Percentiles rank a stretch among this genome's conserved stretches.
These are phyloP conservation scores for Drosophila rubida DNA, from an alignment of 2,888 invertebrate genomes.

Conservation along the genomic window DNA sequence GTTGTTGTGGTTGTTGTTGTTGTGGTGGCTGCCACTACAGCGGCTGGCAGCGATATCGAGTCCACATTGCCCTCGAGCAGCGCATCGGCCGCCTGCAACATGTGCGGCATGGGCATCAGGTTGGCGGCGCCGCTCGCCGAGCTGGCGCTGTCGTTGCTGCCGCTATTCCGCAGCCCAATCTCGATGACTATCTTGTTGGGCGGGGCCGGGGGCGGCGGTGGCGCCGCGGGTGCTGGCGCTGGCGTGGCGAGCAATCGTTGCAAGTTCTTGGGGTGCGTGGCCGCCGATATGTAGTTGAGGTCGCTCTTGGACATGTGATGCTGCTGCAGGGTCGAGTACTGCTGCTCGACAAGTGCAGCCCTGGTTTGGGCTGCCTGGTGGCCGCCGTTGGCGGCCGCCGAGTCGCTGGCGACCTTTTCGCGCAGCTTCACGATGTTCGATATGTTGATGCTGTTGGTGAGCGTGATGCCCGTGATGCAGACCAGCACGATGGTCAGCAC, in stretches of 20 bases:
- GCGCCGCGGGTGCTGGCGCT: constrained; percentile 20
- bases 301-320: constrained; percentile 82
- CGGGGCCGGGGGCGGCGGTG: constrained; percentile 31
- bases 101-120: constrained; percentile 55
- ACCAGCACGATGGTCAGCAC: constrained; percentile 86
- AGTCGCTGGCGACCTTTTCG: constrained; percentile 84
- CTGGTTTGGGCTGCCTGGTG: constrained; percentile 82
- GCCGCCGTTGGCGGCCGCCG: constrained; percentile 83
- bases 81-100: constrained; percentile 73
- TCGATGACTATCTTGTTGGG: constrained; percentile 83
- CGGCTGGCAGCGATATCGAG: constrained; percentile 82
- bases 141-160: constrained; percentile 5
- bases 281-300: constrained; percentile 82
- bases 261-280: constrained; percentile 83
- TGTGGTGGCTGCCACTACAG: constrained; percentile 61
- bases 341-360: constrained; percentile 83
- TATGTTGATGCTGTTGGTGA: constrained; percentile 85
- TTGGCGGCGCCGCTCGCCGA: constrained; percentile 17
- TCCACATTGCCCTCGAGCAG: constrained; percentile 82
- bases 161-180: constrained; percentile 73
- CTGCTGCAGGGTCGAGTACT: constrained; percentile 82
- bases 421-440: constrained; percentile 84
- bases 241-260: constrained; percentile 60
- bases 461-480: constrained; percentile 86
- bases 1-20: constrained; percentile 13